Evolutionary conservation across 2,888 invertebrate genomes (phyloP).

Genomic region (Choristoneura rosaceana): DNA sequence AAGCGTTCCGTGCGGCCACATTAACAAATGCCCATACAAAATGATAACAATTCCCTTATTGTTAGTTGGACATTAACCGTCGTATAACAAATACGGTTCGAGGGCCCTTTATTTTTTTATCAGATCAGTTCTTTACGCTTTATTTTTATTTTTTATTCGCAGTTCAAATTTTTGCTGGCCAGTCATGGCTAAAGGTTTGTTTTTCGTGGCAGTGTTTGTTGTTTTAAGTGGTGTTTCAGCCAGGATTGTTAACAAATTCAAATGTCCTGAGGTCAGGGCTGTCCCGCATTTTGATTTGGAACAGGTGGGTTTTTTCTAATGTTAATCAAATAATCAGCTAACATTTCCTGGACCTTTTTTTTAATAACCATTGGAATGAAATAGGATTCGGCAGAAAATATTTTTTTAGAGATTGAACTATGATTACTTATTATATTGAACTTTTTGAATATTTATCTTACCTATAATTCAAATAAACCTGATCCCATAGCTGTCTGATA

Average conservation of each 20-base stretch:
- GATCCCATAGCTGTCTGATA: too few species aligned
- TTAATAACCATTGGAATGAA: too few species aligned
- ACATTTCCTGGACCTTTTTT: background rate
- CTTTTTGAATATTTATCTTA: too few species aligned
- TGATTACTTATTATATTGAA: too few species aligned
- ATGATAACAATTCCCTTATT: conserved; percentile 79
- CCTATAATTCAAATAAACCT: too few species aligned
- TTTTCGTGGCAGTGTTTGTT: conserved; percentile 54
- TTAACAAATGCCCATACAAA: conserved; percentile 78
- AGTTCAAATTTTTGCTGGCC: background rate
- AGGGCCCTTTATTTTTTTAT: conserved; percentile 14
- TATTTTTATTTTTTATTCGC: background rate
- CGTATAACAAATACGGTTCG: conserved; percentile 65
- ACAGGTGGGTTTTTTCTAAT: conserved; percentile 77
- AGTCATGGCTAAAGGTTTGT: conserved; percentile 52
- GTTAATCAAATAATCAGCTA: too few species aligned
- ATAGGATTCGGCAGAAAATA: too few species aligned
- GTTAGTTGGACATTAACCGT: conserved; percentile 71
- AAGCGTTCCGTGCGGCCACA: conserved; percentile 66
- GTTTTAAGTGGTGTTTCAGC: conserved; percentile 52
- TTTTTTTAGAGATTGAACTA: too few species aligned
- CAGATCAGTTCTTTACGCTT: background rate
- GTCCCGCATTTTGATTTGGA: conserved; percentile 92
- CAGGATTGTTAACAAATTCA: conserved; percentile 86
- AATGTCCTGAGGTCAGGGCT: conserved; percentile 92